These are phyloP conservation scores for Sinocyclocheilus anophthalmus DNA, from an alignment of 2,113 vertebrate species.

Conservation along the genomic window DNA sequence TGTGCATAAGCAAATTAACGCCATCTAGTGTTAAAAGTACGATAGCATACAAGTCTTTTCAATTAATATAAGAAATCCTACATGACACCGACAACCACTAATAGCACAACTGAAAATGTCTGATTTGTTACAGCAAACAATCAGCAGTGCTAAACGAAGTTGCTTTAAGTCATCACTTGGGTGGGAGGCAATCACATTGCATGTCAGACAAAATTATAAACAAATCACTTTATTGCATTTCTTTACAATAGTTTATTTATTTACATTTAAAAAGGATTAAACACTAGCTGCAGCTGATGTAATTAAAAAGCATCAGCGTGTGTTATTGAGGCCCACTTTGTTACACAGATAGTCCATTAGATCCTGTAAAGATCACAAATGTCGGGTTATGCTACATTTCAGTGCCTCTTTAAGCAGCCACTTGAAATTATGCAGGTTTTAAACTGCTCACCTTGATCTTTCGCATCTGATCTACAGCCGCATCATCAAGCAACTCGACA, in stretches of 20 bases:
- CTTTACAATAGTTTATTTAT: not conserved
- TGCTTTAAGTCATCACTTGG: too few species aligned
- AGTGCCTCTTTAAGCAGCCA: too few species aligned
- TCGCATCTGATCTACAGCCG: constrained; percentile 49
- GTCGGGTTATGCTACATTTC: not conserved
- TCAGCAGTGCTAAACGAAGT: not conserved
- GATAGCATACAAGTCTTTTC: too few species aligned
- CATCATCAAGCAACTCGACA: constrained; percentile 48
- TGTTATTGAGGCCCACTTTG: constrained; percentile 43
- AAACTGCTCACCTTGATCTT: constrained; percentile 43
- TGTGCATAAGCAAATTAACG: not conserved
- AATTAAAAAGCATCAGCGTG: not conserved
- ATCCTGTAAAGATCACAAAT: constrained; percentile 17
- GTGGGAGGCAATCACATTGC: not conserved
- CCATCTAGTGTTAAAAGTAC: constrained; percentile 11
- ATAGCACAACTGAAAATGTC: too few species aligned
- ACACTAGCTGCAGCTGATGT: not conserved
- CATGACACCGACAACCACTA: not conserved
- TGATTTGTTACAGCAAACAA: not conserved
- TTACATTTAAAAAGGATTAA: not conserved
- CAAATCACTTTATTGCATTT: not conserved
- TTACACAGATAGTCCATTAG: constrained; percentile 56
- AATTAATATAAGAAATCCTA: too few species aligned
- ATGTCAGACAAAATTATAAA: not conserved
- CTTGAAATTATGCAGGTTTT: not conserved